A percentile compares a stretch with the other conserved stretches of the same genome.
Evolutionary conservation across 2,888 invertebrate genomes (phyloP).

Genomic region (Abscondita cerata): DNA sequence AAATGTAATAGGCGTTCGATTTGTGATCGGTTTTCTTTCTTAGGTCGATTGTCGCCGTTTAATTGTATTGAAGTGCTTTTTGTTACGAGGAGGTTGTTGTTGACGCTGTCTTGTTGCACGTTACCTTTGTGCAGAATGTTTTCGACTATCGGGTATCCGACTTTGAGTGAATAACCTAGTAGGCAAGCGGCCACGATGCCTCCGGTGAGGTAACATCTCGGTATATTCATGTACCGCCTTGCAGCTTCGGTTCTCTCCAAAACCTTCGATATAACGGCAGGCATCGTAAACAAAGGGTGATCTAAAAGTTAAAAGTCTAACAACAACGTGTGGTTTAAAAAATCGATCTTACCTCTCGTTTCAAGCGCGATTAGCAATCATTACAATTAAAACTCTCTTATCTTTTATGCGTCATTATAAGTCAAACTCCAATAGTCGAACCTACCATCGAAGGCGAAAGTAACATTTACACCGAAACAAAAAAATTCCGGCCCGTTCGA

Average conservation of each 20-base stretch:
- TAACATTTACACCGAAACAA: too few species aligned
- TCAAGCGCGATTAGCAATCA: too few species aligned
- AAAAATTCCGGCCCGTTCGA: too few species aligned
- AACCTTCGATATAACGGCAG: slow-evolving; percentile 71
- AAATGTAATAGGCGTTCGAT: slow-evolving; percentile 41
- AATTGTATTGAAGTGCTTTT: slow-evolving; percentile 33
- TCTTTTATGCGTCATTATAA: too few species aligned
- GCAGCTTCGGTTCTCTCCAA: slow-evolving; percentile 65
- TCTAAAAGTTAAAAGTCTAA: too few species aligned
- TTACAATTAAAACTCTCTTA: too few species aligned
- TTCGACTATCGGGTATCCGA: slow-evolving; percentile 68
- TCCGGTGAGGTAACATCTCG: slow-evolving; percentile 66
- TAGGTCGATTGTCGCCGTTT: slow-evolving; percentile 34
- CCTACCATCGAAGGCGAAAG: too few species aligned
- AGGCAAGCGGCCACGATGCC: slow-evolving; percentile 67
- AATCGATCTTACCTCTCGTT: too few species aligned
- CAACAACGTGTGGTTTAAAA: too few species aligned
- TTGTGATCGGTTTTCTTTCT: slow-evolving; percentile 17
- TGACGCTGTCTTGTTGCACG: slow-evolving; percentile 50
- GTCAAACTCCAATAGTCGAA: too few species aligned
- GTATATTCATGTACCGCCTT: slow-evolving; percentile 61
- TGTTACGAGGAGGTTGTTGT: slow-evolving; percentile 51
- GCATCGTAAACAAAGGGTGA: slow-evolving; percentile 63
- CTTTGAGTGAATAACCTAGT: slow-evolving; percentile 64
- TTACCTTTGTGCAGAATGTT: slow-evolving; percentile 55